phyloP scores from a whole-genome alignment of 2,797 vertebrate species.

The Gymnoscopelus braueri region DNA sequence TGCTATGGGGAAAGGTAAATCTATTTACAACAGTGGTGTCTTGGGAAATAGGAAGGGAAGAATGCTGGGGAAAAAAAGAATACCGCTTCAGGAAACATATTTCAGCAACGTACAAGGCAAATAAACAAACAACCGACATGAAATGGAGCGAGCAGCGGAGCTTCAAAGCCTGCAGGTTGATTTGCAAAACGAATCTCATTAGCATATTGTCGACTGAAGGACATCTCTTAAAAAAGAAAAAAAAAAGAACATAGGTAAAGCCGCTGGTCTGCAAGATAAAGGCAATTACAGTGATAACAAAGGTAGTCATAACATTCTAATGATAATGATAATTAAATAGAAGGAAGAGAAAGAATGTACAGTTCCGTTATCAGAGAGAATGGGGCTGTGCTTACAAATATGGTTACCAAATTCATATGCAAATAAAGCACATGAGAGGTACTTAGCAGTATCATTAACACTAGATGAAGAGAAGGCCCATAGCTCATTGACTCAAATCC shows the following conservation, averaged over 20 bases:
- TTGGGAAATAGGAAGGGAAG: constrained; percentile 63
- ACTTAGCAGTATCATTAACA: constrained; percentile 70
- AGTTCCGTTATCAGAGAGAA: constrained; percentile 48
- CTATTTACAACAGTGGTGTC: constrained; percentile 74
- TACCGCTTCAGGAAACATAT: constrained; percentile 65
- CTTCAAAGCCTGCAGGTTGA: constrained; percentile 66
- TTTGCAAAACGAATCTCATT: constrained; percentile 62
- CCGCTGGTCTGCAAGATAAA: constrained; percentile 36
- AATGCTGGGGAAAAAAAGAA: constrained; percentile 26
- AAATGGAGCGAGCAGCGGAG: constrained; percentile 32
- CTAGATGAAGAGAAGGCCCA: constrained; percentile 59
- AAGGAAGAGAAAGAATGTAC: constrained; percentile 28
- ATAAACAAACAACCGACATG: constrained; percentile 61
- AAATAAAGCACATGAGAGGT: constrained; percentile 60
- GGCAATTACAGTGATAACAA: constrained; percentile 48
- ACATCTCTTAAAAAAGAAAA: constrained; percentile 31
- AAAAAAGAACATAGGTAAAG: too few relatives aligned
- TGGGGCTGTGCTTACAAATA: constrained; percentile 40
- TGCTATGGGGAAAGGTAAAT: constrained; percentile 76
- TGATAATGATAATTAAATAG: constrained; percentile 57
- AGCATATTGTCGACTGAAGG: constrained; percentile 64
- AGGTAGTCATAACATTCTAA: constrained; percentile 43
- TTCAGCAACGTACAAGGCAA: constrained; percentile 64
- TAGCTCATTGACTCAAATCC: constrained; percentile 58
- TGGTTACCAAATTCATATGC: constrained; percentile 50